These are phyloP conservation scores for Gila robusta DNA, from an alignment of 2,797 vertebrate species.

Conservation along the genomic window DNA sequence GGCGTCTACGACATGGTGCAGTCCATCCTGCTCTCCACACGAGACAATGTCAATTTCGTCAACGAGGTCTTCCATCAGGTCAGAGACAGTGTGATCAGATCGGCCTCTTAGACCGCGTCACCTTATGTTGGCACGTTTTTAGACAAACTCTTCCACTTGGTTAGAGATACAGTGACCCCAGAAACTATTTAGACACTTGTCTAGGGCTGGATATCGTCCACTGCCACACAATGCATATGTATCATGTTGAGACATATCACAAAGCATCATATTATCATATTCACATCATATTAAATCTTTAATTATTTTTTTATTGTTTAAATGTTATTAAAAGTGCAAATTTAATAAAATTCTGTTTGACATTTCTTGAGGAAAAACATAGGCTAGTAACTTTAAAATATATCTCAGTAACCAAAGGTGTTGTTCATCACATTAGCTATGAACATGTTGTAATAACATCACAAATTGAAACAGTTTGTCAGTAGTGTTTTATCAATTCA, in stretches of 20 bases:
- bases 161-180: neutral
- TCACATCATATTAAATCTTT: neutral
- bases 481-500: neutral
- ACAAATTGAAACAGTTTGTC: neutral
- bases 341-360: neutral
- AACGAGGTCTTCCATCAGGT: conserved; percentile 99
- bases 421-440: neutral
- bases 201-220: neutral
- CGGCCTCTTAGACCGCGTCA: neutral
- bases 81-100: conserved; percentile 21
- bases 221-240: neutral
- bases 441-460: neutral
- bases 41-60: conserved; percentile 97
- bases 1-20: conserved; percentile 94
- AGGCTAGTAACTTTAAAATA: neutral
- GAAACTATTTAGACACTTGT: neutral
- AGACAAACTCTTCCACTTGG: neutral
- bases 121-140: neutral
- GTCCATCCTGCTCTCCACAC: conserved; percentile 90
- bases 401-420: neutral
- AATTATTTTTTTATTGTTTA: too few relatives aligned
- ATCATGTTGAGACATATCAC: neutral
- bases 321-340: neutral
- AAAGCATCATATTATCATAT: too few relatives aligned
- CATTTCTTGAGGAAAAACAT: neutral